Conservation (phyloP, 2,113 vertebrate species). For the Austrofundulus limnaeus region DNA sequence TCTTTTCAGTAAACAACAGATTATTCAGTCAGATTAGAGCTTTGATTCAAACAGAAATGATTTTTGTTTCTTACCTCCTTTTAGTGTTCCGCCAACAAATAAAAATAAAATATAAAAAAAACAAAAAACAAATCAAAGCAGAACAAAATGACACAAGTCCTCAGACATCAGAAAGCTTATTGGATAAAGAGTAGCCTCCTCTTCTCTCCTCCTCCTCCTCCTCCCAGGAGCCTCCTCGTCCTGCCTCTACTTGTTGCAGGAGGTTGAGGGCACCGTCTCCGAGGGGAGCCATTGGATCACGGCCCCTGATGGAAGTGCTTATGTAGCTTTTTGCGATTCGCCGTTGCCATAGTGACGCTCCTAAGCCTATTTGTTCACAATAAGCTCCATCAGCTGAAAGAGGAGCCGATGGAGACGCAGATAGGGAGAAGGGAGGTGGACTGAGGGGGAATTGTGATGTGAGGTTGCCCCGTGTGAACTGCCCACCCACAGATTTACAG, state of each 20-base stretch:
- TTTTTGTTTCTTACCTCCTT: slow-evolving; percentile 42
- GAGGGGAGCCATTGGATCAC: slow-evolving; percentile 55
- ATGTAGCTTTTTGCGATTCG: slow-evolving; percentile 64
- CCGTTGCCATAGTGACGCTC: slow-evolving; percentile 81
- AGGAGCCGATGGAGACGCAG: slow-evolving; percentile 58
- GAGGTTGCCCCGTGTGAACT: slow-evolving; percentile 37
- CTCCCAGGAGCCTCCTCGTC: slow-evolving; percentile 57
- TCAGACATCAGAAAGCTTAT: slow-evolving; percentile 8
- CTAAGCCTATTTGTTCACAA: slow-evolving; percentile 76
- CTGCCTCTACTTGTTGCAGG: slow-evolving; percentile 70
- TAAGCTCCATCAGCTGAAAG: slow-evolving; percentile 72
- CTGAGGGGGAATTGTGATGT: slow-evolving; percentile 22
- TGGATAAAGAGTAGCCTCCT: slow-evolving; percentile 16
- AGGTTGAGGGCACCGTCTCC: slow-evolving; percentile 65
- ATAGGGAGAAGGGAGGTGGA: slow-evolving; percentile 54
- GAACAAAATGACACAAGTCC: slow-evolving; percentile 5
- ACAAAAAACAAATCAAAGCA: slow-evolving; percentile 5
- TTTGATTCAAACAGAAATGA: too few species aligned
- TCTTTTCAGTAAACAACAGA: too few species aligned
- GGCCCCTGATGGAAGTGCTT: slow-evolving; percentile 66
- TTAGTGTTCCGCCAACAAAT: too few species aligned
- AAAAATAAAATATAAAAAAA: too few species aligned
- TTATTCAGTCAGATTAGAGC: too few species aligned
- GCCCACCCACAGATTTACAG: slow-evolving; percentile 24
- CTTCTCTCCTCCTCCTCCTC: slow-evolving; percentile 35